Base-by-base conservation (phyloP, 2,113 vertebrate species). In the Chroicocephalus ridibundus region DNA sequence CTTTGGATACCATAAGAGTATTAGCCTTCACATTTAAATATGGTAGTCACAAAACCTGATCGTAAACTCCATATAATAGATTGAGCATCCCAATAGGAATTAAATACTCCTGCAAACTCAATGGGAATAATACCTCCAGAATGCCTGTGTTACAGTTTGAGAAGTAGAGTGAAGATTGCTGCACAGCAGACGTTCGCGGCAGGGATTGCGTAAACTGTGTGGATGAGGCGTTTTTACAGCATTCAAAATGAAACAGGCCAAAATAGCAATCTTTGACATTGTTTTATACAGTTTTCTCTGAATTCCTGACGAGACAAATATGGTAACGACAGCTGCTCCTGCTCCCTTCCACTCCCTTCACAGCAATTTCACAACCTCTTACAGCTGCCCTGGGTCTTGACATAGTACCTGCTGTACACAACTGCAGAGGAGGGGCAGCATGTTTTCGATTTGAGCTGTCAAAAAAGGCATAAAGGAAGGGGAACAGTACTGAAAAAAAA, bases 401-500 rank as follows among this genome's bases (percentile, higher is more conserved):
- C 78, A 47, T 4, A 32, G 32, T 62, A 69, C 66, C 69, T 24
- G 4, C 19, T 15, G 26, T 62, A 91, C 24, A 75, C 75, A 93
- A 78, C 52, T 93, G 68, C 78, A 72, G 62, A 75, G 32, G 31
- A 89, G 31, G 24, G 66, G 71, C 86, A 76, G 44, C 62, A 27
- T 62, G 58, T 84, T 96, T 98, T 97, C 92, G 88, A 46, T 93
- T 82, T 91, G 25, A 82, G 52, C 62, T 97, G 95, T 92, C 91
- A 94, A 68, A 88, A 92, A 79, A 62, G 10, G 18, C 15, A 18
- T 66, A 51, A 88, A 26, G 18, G 18, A 94, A 92, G 36, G 32
- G 34, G 71, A 95, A 36, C 13, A 10, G 1, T 69, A 58, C 58
- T 82, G 31, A 40, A 91, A 90, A 55, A 14, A 54, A 15, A 14